Conservation (phyloP, 1,140 invertebrate genomes). For the Drosophila punjabiensis region DNA sequence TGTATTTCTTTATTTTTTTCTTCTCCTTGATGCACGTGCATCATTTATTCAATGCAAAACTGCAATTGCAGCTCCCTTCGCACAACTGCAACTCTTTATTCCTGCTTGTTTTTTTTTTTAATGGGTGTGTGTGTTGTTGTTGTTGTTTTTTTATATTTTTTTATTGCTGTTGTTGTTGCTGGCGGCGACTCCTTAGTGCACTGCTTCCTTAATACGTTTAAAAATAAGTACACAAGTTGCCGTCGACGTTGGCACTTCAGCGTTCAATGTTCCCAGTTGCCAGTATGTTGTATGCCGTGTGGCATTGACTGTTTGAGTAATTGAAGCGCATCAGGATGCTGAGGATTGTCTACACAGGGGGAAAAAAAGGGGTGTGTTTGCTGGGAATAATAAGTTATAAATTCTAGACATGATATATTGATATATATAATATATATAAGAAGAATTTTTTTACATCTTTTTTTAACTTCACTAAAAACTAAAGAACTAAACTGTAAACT, state of each 20-base stretch:
- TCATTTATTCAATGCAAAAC: conserved; percentile 63
- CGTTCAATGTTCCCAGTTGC: conserved; percentile 63
- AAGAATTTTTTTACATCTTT: no score
- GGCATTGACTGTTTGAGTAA: conserved; percentile 77
- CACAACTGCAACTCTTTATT: conserved; percentile 27
- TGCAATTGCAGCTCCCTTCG: conserved; percentile 3
- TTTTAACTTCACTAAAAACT: no score
- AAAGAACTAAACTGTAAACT: no score
- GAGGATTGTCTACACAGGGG: conserved; percentile 23
- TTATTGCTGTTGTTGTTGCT: not conserved
- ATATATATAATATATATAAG: no score
- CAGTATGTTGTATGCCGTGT: conserved; percentile 9
- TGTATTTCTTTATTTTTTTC: not conserved
- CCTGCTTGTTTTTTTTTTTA: conserved; percentile 19
- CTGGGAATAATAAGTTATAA: not conserved
- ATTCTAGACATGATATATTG: no score
- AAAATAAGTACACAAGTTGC: conserved; percentile 73
- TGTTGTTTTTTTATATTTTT: not conserved
- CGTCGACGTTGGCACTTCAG: conserved; percentile 48
- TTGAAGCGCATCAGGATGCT: conserved; percentile 63
- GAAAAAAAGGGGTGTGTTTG: not conserved
- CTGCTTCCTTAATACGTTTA: conserved; percentile 77
- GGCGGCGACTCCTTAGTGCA: conserved; percentile 34
- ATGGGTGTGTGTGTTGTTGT: not conserved
- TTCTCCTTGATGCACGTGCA: conserved; percentile 27